Evolutionary conservation across 2,888 invertebrate species (phyloP).

Genomic region (Trimorus sp.): DNA sequence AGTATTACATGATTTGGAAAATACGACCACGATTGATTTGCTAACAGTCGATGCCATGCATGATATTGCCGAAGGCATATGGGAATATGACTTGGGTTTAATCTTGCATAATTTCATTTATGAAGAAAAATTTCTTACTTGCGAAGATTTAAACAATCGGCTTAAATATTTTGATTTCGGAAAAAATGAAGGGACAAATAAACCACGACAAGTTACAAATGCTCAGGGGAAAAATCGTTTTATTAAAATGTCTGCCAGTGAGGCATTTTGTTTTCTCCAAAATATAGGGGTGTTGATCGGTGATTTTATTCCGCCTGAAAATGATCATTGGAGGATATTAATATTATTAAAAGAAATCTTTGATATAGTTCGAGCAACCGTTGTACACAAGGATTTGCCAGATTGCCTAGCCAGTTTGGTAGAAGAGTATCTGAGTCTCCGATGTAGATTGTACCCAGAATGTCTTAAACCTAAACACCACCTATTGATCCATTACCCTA

Average conservation of each 20-base stretch:
- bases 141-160: conserved; percentile 44
- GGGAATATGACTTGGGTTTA: conserved; percentile 62
- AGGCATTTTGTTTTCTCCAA: background rate
- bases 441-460: background rate
- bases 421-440: background rate
- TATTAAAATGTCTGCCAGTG: conserved; percentile 18
- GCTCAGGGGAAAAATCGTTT: background rate
- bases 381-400: background rate
- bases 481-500: background rate
- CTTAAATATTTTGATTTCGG: background rate
- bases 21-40: no score
- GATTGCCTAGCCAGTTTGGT: background rate
- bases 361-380: background rate
- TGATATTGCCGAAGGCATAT: conserved; percentile 53
- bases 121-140: conserved; percentile 41
- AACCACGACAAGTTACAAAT: background rate
- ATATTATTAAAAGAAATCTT: background rate
- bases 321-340: background rate
- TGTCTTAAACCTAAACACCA: background rate
- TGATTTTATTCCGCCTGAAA: background rate
- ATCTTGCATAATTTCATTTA: conserved; percentile 64
- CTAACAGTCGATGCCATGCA: conserved; percentile 2
- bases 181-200: conserved; percentile 5
- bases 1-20: no score
- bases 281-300: background rate